phyloP scores from a whole-genome alignment of 2,797 vertebrate species.

The Acanthopagrus latus region DNA sequence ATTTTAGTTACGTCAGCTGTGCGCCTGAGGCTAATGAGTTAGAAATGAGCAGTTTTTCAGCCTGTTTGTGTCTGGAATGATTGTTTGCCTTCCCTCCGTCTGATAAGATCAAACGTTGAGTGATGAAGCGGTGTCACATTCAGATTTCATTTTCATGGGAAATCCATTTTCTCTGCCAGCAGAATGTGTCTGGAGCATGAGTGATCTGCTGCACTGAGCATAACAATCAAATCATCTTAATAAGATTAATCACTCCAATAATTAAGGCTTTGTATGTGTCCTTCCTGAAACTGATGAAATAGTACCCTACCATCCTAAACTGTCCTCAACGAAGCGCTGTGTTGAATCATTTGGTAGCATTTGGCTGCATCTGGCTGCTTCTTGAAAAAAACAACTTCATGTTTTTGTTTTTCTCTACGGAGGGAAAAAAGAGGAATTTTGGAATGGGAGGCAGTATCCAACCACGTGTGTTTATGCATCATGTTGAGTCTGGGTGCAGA shows the following conservation, averaged over 20 bases:
- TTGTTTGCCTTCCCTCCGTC: conserved; percentile 46
- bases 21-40: conserved; percentile 55
- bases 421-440: neutral
- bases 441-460: neutral
- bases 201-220: conserved; percentile 24
- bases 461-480: conserved; percentile 14
- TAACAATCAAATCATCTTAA: conserved; percentile 57
- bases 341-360: conserved; percentile 26
- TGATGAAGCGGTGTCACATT: conserved; percentile 51
- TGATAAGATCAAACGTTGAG: conserved; percentile 37
- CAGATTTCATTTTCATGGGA: conserved; percentile 48
- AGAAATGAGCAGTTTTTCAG: conserved; percentile 55
- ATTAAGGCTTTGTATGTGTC: conserved; percentile 41
- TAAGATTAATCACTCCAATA: conserved; percentile 58
- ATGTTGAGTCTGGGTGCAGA: conserved; percentile 13
- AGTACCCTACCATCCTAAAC: conserved; percentile 9
- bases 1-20: conserved; percentile 46
- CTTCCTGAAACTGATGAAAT: conserved; percentile 58
- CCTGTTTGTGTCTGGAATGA: conserved; percentile 51
- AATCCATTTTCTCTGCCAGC: conserved; percentile 54
- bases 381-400: conserved; percentile 4
- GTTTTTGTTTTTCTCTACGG: conserved; percentile 4
- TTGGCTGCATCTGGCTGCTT: conserved; percentile 14
- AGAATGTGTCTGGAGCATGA: conserved; percentile 36
- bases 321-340: conserved; percentile 5